Conservation (phyloP, 2,113 vertebrate species). For the Naja naja region DNA sequence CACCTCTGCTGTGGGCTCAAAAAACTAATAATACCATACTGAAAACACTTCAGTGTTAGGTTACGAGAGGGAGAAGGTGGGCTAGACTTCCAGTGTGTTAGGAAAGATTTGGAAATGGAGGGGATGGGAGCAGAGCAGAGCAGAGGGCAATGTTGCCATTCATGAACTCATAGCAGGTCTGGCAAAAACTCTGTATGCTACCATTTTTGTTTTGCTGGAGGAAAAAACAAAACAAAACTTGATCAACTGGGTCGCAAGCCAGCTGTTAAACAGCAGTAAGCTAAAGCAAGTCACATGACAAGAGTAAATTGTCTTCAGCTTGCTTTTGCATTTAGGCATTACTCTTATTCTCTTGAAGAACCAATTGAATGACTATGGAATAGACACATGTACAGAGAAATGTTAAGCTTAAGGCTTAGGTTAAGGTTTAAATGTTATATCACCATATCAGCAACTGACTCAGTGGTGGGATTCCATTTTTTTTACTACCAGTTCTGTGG, state of each 20-base stretch:
- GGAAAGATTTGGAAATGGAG: not conserved
- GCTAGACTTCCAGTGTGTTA: not conserved
- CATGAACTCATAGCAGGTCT: not conserved
- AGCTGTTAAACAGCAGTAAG: not conserved
- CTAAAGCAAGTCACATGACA: not conserved
- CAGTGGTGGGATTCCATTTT: too few species aligned
- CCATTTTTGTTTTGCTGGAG: not conserved
- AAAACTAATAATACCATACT: not conserved
- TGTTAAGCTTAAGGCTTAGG: not conserved
- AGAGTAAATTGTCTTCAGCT: not conserved
- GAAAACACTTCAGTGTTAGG: not conserved
- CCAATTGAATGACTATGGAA: not conserved
- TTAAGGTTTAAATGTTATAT: not conserved
- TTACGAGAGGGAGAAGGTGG: not conserved
- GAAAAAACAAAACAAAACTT: not conserved
- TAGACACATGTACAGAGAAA: not conserved
- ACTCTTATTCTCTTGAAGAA: not conserved
- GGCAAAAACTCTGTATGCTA: not conserved
- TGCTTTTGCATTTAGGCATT: not conserved
- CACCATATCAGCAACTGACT: not conserved
- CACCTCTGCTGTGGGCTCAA: not conserved
- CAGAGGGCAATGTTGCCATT: not conserved
- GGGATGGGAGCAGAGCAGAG: not conserved
- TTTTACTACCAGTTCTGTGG: too few species aligned
- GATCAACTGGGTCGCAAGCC: not conserved